Conservation (phyloP, 2,888 invertebrate species). For the Isoperla grammatica region DNA sequence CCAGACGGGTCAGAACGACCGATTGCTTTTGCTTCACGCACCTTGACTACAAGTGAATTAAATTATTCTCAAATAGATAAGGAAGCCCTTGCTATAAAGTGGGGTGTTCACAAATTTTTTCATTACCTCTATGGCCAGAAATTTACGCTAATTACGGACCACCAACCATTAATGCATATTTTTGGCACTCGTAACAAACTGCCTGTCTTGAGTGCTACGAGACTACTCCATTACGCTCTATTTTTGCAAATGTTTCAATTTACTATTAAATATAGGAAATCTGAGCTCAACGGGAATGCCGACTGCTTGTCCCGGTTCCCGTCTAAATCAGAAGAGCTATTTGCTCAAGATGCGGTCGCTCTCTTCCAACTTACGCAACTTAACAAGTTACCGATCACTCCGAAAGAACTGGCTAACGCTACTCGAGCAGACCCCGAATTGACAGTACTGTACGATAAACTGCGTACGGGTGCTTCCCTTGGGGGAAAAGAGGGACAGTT, state of each 20-base stretch:
- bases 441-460: neutral
- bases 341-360: neutral
- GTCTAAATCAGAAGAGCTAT: too few relatives aligned
- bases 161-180: conserved; percentile 32
- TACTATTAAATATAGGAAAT: neutral
- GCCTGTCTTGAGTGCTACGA: neutral
- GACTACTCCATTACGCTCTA: neutral
- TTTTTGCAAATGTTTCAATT: neutral
- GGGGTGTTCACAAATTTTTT: conserved; percentile 41
- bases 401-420: neutral
- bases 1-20: conserved; percentile 23
- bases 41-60: conserved; percentile 34
- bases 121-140: conserved; percentile 37
- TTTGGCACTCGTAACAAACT: neutral
- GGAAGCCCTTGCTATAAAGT: conserved; percentile 39
- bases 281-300: neutral
- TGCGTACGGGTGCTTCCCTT: too few relatives aligned
- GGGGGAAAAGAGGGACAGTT: too few relatives aligned
- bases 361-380: neutral
- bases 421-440: neutral
- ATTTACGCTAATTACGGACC: conserved; percentile 34
- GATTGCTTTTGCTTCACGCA: conserved; percentile 38
- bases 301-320: neutral
- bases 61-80: conserved; percentile 36
- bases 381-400: neutral